Base-by-base conservation (phyloP, 1,140 invertebrate genomes). In the Aphelinus certus region DNA sequence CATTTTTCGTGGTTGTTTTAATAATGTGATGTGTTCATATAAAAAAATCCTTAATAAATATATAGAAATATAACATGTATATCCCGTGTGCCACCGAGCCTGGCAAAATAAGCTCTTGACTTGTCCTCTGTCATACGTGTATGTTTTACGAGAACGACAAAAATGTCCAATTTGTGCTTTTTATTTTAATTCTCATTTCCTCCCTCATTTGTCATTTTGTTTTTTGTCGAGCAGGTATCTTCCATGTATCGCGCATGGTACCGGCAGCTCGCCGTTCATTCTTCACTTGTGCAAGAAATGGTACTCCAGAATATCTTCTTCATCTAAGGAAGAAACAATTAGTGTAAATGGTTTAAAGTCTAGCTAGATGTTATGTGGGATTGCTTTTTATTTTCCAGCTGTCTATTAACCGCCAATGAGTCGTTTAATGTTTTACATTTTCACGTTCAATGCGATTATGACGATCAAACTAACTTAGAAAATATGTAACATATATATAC, bases 271-370 rank as follows among this genome's bases (percentile, higher is more conserved):
- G 43, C 10, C 49, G 7, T 47, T 10, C n/a, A 55, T n/a, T 77
- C 78, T 80, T 85, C 83, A 86, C 79, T 86, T 86, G 77, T 85
- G 85, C 69, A 85, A 79, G 78, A 86, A 86, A 77, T 84, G 85
- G 72, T 85, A 86, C 76, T 85, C 85, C 85, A 86, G 80, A 77
- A 86, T 86, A 71, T 85, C 85, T 76, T 86, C 85, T 61, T 86
- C 85, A 66, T 85, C 85, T 86, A 80, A 0, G 83, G 80, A 68
- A 76, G 61, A 51, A 69, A 57, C 7, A 67, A 70, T 64, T 56
- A 69, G 43, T 76, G 42, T 64, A 58, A 60, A 69, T 69, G 7
- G 48, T 49, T 46, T 57, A 43, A 9, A 45, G 42, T 67, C 7
- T 2, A 7, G 9, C 9, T 60, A 3, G 42, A 43, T 43, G 45